A percentile compares a stretch with the other conserved stretches of the same genome.
These are phyloP conservation scores for Acarapis woodi DNA, from an alignment of 1,140 invertebrate genomes.

Conservation along the genomic window DNA sequence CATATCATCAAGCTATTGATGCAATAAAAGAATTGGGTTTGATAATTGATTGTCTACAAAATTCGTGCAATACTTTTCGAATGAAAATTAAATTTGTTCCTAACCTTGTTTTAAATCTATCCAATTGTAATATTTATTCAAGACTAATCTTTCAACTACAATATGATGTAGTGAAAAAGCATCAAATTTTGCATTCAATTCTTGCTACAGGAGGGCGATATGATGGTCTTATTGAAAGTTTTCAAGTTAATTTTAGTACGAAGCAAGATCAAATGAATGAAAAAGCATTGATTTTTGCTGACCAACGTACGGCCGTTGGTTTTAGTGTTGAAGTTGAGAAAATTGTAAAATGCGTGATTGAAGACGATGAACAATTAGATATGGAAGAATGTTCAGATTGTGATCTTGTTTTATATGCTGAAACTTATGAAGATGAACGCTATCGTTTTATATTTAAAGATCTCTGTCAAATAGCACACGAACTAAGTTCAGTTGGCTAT, in stretches of 20 bases:
- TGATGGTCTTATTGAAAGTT: constrained; percentile 20
- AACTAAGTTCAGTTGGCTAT: no score
- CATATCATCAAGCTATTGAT: not conserved
- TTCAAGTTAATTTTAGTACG: constrained; percentile 12
- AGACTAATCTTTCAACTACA: constrained; percentile 40
- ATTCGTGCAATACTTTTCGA: constrained; percentile 29
- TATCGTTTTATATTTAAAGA: no score
- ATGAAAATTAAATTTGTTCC: constrained; percentile 16
- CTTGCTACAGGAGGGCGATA: constrained; percentile 33
- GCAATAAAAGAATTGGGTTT: not conserved
- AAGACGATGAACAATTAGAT: no score
- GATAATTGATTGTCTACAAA: not conserved
- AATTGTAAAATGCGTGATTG: constrained; percentile 24
- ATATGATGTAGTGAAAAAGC: constrained; percentile 23
- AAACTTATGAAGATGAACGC: no score
- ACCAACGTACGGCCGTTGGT: constrained; percentile 27
- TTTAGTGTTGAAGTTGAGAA: constrained; percentile 39
- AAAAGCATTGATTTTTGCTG: constrained; percentile 18
- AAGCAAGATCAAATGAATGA: no score
- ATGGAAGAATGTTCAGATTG: no score
- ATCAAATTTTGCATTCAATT: constrained; percentile 17
- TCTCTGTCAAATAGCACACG: no score
- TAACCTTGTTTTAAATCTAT: constrained; percentile 29
- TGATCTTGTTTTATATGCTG: no score
- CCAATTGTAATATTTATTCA: constrained; percentile 32